phyloP scores from a whole-genome alignment of 2,113 vertebrate genomes.

The Cygnus atratus region DNA sequence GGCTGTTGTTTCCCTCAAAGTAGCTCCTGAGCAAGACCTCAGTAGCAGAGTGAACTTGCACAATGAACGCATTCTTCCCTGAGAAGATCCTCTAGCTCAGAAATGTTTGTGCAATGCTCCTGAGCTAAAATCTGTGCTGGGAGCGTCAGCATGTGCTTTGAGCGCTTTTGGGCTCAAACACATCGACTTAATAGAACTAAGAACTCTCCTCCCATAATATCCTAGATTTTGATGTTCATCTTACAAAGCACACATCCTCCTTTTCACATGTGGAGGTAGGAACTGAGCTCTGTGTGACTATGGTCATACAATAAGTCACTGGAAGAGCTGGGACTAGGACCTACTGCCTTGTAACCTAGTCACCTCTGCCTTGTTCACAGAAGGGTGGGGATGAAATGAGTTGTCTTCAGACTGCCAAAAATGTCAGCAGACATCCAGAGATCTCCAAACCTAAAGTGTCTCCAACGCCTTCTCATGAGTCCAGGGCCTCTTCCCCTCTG shows the following conservation, averaged over 20 bases:
- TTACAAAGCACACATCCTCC: neutral
- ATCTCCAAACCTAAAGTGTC: conserved; percentile 52
- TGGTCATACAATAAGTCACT: rapidly evolving
- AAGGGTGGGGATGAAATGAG: conserved; percentile 47
- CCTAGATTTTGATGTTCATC: neutral
- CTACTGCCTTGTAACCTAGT: conserved; percentile 35
- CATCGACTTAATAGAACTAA: neutral
- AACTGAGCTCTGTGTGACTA: neutral
- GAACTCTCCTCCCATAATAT: neutral
- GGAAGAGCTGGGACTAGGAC: neutral
- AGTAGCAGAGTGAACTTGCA: neutral
- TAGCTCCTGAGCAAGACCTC: neutral
- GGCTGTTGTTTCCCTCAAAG: neutral
- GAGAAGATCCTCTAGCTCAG: neutral
- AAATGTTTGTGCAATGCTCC: neutral
- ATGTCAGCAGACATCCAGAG: conserved; percentile 38
- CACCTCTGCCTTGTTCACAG: conserved; percentile 19
- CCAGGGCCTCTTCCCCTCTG: conserved; percentile 47
- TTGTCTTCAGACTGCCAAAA: conserved; percentile 51
- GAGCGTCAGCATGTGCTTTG: neutral
- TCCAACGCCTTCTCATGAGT: conserved; percentile 39
- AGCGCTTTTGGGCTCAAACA: neutral
- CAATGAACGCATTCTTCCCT: neutral
- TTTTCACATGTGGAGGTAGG: neutral
- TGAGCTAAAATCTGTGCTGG: neutral